Evolutionary conservation across 2,797 vertebrate genomes (phyloP), one percentile per base, ranked within the genome.

Genomic region (Trematocara caparti): DNA sequence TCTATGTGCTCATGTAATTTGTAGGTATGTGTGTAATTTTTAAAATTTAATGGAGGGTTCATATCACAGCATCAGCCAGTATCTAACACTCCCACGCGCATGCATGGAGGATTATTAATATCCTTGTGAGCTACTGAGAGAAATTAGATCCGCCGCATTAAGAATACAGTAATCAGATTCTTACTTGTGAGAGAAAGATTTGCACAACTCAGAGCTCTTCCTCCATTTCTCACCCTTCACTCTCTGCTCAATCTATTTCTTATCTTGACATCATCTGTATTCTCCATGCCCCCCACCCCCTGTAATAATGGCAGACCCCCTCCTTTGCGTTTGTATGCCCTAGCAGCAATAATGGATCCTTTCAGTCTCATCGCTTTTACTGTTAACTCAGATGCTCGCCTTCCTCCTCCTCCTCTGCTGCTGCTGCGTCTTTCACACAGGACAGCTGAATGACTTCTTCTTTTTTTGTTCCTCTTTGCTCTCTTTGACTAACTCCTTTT

Each of bases 311-410:
- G 50, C 73, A 81, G 84, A 91, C 75, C 55, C 77, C 78, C 32
- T 49, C 53, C 80, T 69, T 66, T 55, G 17, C 32, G 71, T 83
- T 85, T 75, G 76, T 74, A 81, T 69, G 81, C 80, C 82, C 72
- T 13, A 11, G 80, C 74, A 87, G 85, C 85, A 79, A 87, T 90
- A 91, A 92, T 87, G 81, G 90, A 82, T 87, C 89, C 84, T 92
- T 92, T 92, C 86, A 91, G 81, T 34, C 80, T 84, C 83, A 76
- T 91, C 55, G 51, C 87, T 86, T 40, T 78, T 88, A 87, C 83
- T 88, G 88, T 91, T 90, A 89, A 82, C 82, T 76, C 83, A 84
- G 80, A 87, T 50, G 77, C 83, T 79, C 48, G 17, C 72, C 78
- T 76, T 73, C 77, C 19, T 76, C 79, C 55, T 80, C 79, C 64